Conservation (phyloP, 2,113 vertebrate genomes). For the Phrynosoma blainvillii region DNA sequence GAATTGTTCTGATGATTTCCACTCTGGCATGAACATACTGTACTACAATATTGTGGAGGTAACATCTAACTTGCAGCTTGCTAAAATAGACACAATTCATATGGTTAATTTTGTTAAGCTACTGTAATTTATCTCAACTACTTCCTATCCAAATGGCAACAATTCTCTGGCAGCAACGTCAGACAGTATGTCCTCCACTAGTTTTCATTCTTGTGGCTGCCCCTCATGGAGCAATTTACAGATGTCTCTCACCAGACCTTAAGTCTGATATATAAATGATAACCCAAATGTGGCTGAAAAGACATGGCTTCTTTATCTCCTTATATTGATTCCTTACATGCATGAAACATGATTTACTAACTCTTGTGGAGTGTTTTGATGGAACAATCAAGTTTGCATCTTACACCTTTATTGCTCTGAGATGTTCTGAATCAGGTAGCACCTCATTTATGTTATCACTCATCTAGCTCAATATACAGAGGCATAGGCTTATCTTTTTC, state of each 20-base stretch:
- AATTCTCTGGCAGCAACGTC: not conserved
- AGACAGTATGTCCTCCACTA: not conserved
- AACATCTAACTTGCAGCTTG: not conserved
- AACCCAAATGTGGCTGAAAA: not conserved
- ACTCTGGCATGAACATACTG: too few species aligned
- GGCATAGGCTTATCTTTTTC: not conserved
- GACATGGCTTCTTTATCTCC: not conserved
- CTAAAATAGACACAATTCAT: not conserved
- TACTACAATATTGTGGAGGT: not conserved
- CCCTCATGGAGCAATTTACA: not conserved
- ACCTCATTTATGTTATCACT: not conserved
- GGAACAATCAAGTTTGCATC: not conserved
- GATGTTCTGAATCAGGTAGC: not conserved
- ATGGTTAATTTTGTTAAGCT: not conserved
- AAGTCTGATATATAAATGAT: not conserved
- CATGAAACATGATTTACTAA: not conserved
- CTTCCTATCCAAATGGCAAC: not conserved
- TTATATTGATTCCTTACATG: not conserved
- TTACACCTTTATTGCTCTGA: not conserved
- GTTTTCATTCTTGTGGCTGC: not conserved
- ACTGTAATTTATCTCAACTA: not conserved
- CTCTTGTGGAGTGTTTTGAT: not conserved
- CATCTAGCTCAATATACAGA: not conserved
- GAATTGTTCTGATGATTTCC: not conserved
- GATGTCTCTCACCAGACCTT: not conserved